Evolutionary conservation across 92 coral and sea anemone genomes (phyloP), one percentile per base, ranked within the genome.

Genomic region (Epizoanthus scotinus): DNA sequence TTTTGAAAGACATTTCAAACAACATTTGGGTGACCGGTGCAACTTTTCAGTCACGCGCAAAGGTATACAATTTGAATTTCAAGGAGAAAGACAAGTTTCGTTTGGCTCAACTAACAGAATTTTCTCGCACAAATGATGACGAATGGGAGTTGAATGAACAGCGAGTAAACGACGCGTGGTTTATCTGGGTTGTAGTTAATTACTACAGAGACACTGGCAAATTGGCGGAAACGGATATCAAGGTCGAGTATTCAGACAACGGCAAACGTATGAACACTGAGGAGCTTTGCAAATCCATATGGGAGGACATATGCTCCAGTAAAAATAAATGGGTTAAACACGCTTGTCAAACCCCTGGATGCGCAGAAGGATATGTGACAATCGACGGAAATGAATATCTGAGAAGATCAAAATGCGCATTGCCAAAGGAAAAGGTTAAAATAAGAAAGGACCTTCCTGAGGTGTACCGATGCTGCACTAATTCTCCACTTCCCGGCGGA

Each of bases 281-380:
- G 22, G 31, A 50, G 26, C 3, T 80, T 59, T 80, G 84, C 53
- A 55, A 80, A 18, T 1, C 5, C 5, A 24, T 66, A 10, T 79
- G 83, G 83, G 24, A 63, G 27, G 83, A 70, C 77, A 26, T 70
- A 14, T 26, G 77, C 18, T 7, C n/a, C 60, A 25, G 6, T 38
- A 2, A 26, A 68, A 17, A 19, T 80, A 63, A 47, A n/a, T n/a
- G n/a, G n/a, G n/a, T n/a, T n/a, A n/a, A n/a, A n/a, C n/a, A n/a
- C n/a, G n/a, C n/a, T n/a, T n/a, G n/a, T n/a, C n/a, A n/a, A n/a
- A n/a, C n/a, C n/a, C n/a, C n/a, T n/a, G n/a, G n/a, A n/a, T n/a
- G 84, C 19, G 72, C 83, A 6, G 84, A 80, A 65, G 77, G 84
- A 36, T 80, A 80, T 63, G 77, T 79, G 50, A 79, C 84, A 19